Conservation (phyloP, 2,888 invertebrate genomes). For the Andrena haemorrhoa region DNA sequence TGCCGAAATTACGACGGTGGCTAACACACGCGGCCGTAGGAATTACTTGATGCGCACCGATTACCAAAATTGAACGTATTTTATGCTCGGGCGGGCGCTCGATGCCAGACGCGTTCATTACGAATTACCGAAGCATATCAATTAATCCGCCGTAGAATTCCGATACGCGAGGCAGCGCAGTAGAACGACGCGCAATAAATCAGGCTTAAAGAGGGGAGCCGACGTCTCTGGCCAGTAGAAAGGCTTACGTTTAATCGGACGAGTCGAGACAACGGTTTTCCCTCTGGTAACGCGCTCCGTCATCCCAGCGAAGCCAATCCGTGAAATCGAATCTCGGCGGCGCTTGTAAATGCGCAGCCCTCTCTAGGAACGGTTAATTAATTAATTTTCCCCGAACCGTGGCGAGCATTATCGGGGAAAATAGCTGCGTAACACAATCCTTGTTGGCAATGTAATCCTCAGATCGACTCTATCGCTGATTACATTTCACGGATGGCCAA, state of each 20-base stretch:
- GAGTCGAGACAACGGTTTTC: conserved; percentile 7
- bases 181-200: conserved; percentile 44
- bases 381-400: conserved; percentile 22
- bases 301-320: not conserved
- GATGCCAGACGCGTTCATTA: conserved; percentile 10
- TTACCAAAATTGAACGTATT: conserved; percentile 8
- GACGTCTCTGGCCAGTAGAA: conserved; percentile 33
- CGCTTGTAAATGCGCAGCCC: not conserved
- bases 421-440: not conserved
- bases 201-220: conserved; percentile 33
- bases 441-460: not conserved
- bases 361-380: conserved; percentile 18
- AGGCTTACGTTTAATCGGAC: conserved; percentile 44
- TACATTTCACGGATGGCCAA: not conserved
- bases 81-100: not conserved
- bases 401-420: not conserved
- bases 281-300: not conserved
- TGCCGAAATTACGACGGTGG: no score
- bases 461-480: not conserved
- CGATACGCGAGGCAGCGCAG: conserved; percentile 6
- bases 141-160: conserved; percentile 37
- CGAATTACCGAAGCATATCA: conserved; percentile 13
- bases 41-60: not conserved
- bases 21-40: no score
- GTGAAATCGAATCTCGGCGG: conserved; percentile 7